Conservation (phyloP, 2,113 vertebrate species). For the Takifugu bimaculatus region DNA sequence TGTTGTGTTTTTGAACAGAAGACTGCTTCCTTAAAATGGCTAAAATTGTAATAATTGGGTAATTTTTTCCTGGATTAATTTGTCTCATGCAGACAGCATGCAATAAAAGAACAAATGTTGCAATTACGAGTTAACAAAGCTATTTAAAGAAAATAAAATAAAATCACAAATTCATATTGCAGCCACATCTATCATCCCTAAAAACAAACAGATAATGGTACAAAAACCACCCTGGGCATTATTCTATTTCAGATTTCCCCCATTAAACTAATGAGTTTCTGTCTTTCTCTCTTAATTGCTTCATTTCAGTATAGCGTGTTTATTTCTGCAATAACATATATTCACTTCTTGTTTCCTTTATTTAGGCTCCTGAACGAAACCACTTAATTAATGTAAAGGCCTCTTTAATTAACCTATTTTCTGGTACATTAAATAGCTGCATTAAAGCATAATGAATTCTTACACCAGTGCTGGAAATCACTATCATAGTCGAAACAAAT, state of each 20-base stretch:
- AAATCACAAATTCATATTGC: constrained; percentile 35
- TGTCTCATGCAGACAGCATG: constrained; percentile 27
- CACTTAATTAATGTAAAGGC: constrained; percentile 69
- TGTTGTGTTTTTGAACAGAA: neutral
- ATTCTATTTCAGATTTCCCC: constrained; percentile 61
- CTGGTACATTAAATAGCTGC: constrained; percentile 68
- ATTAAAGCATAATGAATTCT: constrained; percentile 61
- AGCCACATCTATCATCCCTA: constrained; percentile 44
- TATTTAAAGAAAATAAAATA: constrained; percentile 3
- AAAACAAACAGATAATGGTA: constrained; percentile 49
- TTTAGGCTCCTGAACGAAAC: constrained; percentile 62
- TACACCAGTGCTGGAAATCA: constrained; percentile 15
- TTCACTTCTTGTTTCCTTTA: constrained; percentile 59
- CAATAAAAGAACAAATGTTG: constrained; percentile 32
- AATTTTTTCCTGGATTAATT: constrained; percentile 19
- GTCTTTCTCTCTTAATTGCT: constrained; percentile 69
- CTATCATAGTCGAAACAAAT: constrained; percentile 37
- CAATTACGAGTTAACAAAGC: constrained; percentile 33
- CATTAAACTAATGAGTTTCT: constrained; percentile 75
- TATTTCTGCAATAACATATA: constrained; percentile 49
- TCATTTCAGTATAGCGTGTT: constrained; percentile 69
- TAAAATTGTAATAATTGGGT: constrained; percentile 12
- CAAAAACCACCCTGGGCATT: constrained; percentile 48
- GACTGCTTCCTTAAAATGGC: neutral
- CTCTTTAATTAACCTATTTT: constrained; percentile 72